phyloP scores from a whole-genome alignment of 2,888 invertebrate genomes.

The Sinelater perroti region DNA sequence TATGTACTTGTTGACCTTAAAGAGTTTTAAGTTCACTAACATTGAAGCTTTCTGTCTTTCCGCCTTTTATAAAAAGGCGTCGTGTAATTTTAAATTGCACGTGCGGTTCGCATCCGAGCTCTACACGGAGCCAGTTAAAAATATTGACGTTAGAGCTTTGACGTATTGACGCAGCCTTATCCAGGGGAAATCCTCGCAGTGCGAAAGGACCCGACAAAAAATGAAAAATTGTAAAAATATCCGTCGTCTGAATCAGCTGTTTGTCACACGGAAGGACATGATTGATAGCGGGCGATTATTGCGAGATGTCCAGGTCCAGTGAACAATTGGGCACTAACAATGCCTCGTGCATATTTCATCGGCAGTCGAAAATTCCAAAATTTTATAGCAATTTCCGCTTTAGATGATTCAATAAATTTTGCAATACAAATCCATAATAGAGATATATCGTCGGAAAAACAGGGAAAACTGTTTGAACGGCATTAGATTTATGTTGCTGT shows the following conservation, averaged over 20 bases:
- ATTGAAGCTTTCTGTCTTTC: too few species aligned
- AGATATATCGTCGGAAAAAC: constrained; percentile 47
- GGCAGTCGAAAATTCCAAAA: constrained; percentile 47
- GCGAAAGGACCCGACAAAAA: constrained; percentile 34
- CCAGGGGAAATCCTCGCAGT: constrained; percentile 27
- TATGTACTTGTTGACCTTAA: too few species aligned
- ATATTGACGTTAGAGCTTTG: too few species aligned
- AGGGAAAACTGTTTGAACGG: constrained; percentile 43
- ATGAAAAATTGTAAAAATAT: constrained; percentile 43
- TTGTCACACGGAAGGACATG: constrained; percentile 46
- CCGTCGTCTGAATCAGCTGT: constrained; percentile 45
- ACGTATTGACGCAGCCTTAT: constrained; percentile 27
- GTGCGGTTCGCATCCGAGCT: too few species aligned
- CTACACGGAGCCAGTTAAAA: too few species aligned
- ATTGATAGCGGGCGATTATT: constrained; percentile 51
- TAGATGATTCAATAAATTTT: constrained; percentile 53
- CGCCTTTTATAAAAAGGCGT: too few species aligned
- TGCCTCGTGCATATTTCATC: constrained; percentile 50
- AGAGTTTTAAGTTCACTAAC: too few species aligned
- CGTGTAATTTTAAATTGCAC: too few species aligned
- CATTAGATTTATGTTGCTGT: constrained; percentile 48
- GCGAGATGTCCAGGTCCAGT: constrained; percentile 41
- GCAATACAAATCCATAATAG: constrained; percentile 50
- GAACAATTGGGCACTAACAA: constrained; percentile 46
- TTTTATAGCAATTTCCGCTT: constrained; percentile 52